Base-by-base conservation (phyloP, 2,888 invertebrate genomes). In the Hyppa rectilinea region DNA sequence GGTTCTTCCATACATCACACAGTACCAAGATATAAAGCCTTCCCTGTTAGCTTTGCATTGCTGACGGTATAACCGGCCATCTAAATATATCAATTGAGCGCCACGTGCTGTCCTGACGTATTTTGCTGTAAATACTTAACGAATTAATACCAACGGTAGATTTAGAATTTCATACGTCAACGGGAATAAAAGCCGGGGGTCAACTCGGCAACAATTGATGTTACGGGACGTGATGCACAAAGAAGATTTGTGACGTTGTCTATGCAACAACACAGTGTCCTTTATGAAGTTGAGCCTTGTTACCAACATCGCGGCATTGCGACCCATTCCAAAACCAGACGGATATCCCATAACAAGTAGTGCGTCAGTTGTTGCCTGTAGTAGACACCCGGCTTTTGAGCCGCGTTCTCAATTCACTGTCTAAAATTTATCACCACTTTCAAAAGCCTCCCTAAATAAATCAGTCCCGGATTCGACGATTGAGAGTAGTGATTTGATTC, bases 21-120 rank as follows among this genome's bases (percentile, higher is more conserved):
- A 92, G 76, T 92, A 90, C 90, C 91, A 92, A 3, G 86, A 87
- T 34, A 72, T 87, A 26, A 62, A 61, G 2, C 92, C 92, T 0
- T 87, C 89, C 53, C 70, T 89, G 4, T 81, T 87, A 0, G 89
- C 72, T 72, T 88, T 92, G 66, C 84, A 85, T 60, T 88, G 90
- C 47, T 85, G 86, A 20, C 92, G 87, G 67, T 84, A 91, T 3
- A 92, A 64, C 26, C 73, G 87, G 0, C 81, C 75, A 59, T 83
- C 80, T 74, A 89, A 87, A 26, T 87, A 80, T n/a, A 92, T 72
- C 1, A 90, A 83, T 10, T 84, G 83, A 3, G 90, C 89, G 5
- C 91, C 91, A 4, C 90, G 87, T 26, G 81, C 70, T 2, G 88
- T 88, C 60, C 81, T 84, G 14, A 91, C 81, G 65, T 87, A 91